These are phyloP conservation scores for Lepidocyrtinus sp. DNA, from an alignment of 2,888 invertebrate species.

Conservation along the genomic window DNA sequence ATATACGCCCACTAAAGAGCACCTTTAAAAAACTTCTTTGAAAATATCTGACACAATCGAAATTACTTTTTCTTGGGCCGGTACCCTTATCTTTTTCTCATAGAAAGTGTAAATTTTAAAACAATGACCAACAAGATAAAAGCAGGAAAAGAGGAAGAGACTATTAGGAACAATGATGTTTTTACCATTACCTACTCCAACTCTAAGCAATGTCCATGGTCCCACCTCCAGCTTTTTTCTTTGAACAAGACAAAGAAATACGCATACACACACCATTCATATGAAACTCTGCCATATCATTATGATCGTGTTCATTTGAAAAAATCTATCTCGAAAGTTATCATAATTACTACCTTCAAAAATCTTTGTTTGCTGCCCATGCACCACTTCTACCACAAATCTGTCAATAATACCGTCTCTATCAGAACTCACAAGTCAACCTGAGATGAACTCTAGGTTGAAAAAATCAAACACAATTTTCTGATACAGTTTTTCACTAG, in stretches of 20 bases:
- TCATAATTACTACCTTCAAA: conserved; percentile 14
- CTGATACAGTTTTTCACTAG: conserved; percentile 31
- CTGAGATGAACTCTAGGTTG: too few species aligned
- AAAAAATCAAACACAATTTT: too few species aligned
- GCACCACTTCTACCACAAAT: conserved; percentile 42
- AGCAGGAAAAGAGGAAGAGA: background rate
- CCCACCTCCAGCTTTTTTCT: conserved; percentile 47
- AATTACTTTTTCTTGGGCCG: background rate
- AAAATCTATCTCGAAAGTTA: conserved; percentile 24
- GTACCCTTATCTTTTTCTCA: too few species aligned
- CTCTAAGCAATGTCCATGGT: conserved; percentile 23
- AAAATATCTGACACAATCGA: conserved; percentile 14
- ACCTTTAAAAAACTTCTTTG: background rate
- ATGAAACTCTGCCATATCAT: conserved; percentile 40
- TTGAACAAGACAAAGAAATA: conserved; percentile 23
- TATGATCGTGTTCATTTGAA: conserved; percentile 45
- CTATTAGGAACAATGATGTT: background rate
- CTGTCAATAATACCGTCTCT: conserved; percentile 3
- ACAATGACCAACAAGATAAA: conserved; percentile 2
- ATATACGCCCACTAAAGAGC: conserved; percentile 49
- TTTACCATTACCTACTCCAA: conserved; percentile 55
- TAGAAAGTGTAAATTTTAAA: background rate
- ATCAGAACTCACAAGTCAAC: background rate
- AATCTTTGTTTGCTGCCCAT: background rate
- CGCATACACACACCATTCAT: conserved; percentile 19